These are phyloP conservation scores for Salminus brasiliensis DNA, from an alignment of 2,113 vertebrate genomes.

Conservation along the genomic window DNA sequence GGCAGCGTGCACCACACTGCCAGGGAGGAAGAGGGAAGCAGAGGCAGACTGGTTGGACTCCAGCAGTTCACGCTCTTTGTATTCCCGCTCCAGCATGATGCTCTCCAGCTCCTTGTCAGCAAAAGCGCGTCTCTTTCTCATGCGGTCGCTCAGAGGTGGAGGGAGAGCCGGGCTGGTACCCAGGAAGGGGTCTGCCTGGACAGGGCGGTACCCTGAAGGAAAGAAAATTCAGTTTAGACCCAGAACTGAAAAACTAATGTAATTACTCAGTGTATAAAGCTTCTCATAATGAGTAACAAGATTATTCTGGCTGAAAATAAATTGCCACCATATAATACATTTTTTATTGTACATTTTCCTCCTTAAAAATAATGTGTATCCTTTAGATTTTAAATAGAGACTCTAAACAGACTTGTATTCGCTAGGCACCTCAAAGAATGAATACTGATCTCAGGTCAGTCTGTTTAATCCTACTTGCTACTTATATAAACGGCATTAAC, in stretches of 20 bases:
- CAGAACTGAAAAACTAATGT: neutral
- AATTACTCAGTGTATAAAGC: slow-evolving; percentile 4
- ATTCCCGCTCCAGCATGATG: slow-evolving; percentile 98
- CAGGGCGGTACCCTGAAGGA: slow-evolving; percentile 89
- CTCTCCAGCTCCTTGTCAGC: slow-evolving; percentile 98
- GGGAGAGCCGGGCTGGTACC: slow-evolving; percentile 83
- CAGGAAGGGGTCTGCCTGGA: slow-evolving; percentile 86
- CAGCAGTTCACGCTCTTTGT: slow-evolving; percentile 93
- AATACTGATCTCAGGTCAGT: no score
- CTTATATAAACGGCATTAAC: no score
- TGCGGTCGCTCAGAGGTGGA: slow-evolving; percentile 94
- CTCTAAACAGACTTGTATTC: no score
- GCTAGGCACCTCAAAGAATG: no score
- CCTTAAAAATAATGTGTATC: no score
- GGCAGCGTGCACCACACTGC: slow-evolving; percentile 79
- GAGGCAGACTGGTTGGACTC: slow-evolving; percentile 84
- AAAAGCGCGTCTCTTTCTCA: slow-evolving; percentile 97
- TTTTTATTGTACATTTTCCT: no score
- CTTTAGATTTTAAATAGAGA: no score
- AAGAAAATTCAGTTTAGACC: slow-evolving; percentile 45
- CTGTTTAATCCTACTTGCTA: no score
- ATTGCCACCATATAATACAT: no score
- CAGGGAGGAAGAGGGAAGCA: slow-evolving; percentile 84
- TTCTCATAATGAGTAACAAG: neutral
- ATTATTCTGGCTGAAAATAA: no score